Evolutionary conservation across 2,888 invertebrate genomes (phyloP), one percentile per base, ranked within the genome.

Genomic region (Azorinus chamasolen): DNA sequence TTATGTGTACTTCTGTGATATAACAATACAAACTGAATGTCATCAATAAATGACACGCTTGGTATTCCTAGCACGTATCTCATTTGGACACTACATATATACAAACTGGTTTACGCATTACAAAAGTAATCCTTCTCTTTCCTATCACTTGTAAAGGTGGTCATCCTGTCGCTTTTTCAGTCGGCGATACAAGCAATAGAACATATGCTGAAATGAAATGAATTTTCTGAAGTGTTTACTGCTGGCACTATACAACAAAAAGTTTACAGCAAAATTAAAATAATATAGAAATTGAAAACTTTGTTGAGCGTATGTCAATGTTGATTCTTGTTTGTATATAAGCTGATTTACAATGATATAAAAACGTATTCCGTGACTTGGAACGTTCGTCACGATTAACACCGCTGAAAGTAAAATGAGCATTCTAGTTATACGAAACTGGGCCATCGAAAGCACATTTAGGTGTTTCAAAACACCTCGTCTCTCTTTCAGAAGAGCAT

Each of bases 351-450:
- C 75, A 32, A 87, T 74, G 10, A 87, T 71, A 61, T 87, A 87
- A 32, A 89, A 72, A 5, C 89, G 73, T 39, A 88, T 84, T 12
- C 87, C 88, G 77, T 91, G 88, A 55, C 89, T 90, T 6, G 90
- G 90, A 18, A 91, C 77, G 58, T 87, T 87, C 10, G 90, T 84
- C 24, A 91, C 71, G 2, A 91, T 74, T 43, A 89, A 83, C 8
- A 89, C 83, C 6, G 81, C 85, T 24, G 90, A 89, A 25, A 91
- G 83, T n/a, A 88, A 79, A 27, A 90, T 83, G 63, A 91, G 82
- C 72, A 87, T 88, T 41, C 85, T 85, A 12, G 87, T 89, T 27
- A 87, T 83, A 4, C 81, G 61, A 53, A 84, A 83, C 59, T 88
- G 86, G 16, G 87, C 87, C 45, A 79, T 76, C 0, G 85, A 83